Evolutionary conservation across 2,888 invertebrate genomes (phyloP).

Genomic region (Pristionchus mayeri): DNA sequence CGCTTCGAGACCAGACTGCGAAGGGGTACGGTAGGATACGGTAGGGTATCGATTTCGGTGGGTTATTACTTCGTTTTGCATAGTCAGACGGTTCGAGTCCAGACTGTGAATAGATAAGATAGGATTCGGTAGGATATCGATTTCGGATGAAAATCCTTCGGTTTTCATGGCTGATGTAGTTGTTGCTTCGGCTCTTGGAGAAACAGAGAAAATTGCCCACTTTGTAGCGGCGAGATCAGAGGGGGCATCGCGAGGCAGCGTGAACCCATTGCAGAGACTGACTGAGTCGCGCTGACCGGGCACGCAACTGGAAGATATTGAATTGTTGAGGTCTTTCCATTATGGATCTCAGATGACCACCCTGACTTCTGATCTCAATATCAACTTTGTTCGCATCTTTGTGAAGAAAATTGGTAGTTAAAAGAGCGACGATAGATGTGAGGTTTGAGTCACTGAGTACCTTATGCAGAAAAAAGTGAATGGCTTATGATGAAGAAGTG

Average conservation of each 20-base stretch:
- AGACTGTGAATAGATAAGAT: too few species aligned
- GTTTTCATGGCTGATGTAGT: too few species aligned
- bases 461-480: background rate
- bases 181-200: too few species aligned
- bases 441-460: background rate
- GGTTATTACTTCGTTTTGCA: too few species aligned
- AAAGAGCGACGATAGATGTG: too few species aligned
- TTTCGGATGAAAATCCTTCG: too few species aligned
- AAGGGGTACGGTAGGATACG: too few species aligned
- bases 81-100: too few species aligned
- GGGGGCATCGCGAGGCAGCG: conserved; percentile 66
- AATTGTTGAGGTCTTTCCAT: background rate
- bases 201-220: too few species aligned
- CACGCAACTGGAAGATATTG: background rate
- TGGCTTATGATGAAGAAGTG: background rate
- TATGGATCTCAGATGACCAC: background rate
- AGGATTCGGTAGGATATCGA: too few species aligned
- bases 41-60: too few species aligned
- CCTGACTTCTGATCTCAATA: background rate
- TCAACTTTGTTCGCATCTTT: background rate
- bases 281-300: conserved; percentile 54
- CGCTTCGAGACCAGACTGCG: conserved; percentile 71
- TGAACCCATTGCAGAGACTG: conserved; percentile 68
- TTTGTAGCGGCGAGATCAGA: conserved; percentile 70
- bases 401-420: too few species aligned